phyloP scores from a whole-genome alignment of 2,888 invertebrate species.

The Coleophora deauratella region DNA sequence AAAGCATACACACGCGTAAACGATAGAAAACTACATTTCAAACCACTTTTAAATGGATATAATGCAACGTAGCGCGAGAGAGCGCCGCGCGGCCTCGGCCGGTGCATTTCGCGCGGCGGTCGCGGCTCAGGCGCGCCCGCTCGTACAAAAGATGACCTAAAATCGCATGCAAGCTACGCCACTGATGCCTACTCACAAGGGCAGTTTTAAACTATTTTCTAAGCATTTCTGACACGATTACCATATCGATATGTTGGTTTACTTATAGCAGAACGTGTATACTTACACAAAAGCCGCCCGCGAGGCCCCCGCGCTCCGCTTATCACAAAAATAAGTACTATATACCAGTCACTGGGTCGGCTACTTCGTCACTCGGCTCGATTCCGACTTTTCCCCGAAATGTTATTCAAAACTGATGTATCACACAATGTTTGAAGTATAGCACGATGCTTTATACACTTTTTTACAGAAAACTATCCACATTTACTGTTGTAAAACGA shows the following conservation, averaged over 20 bases:
- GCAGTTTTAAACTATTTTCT: conserved; percentile 56
- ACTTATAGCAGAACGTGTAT: conserved; percentile 41
- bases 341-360: conserved; percentile 67
- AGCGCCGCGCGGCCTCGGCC: conserved; percentile 68
- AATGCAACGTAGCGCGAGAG: conserved; percentile 55
- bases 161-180: conserved; percentile 62
- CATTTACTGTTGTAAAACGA: conserved; percentile 52
- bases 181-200: conserved; percentile 29
- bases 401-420: conserved; percentile 28
- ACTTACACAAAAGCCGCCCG: conserved; percentile 65
- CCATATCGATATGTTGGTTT: conserved; percentile 34
- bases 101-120: conserved; percentile 66
- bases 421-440: conserved; percentile 18
- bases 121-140: conserved; percentile 58
- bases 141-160: conserved; percentile 72
- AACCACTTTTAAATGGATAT: conserved; percentile 59
- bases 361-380: conserved; percentile 62
- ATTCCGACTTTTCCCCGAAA: conserved; percentile 36
- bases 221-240: conserved; percentile 52
- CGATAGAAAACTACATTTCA: conserved; percentile 63
- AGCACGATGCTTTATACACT: conserved; percentile 34
- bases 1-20: conserved; percentile 62
- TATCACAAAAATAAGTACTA: conserved; percentile 75
- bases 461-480: conserved; percentile 42
- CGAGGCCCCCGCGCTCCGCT: conserved; percentile 67